Evolutionary conservation across 2,888 invertebrate genomes (phyloP).

Genomic region (Epistrophella euchroma): DNA sequence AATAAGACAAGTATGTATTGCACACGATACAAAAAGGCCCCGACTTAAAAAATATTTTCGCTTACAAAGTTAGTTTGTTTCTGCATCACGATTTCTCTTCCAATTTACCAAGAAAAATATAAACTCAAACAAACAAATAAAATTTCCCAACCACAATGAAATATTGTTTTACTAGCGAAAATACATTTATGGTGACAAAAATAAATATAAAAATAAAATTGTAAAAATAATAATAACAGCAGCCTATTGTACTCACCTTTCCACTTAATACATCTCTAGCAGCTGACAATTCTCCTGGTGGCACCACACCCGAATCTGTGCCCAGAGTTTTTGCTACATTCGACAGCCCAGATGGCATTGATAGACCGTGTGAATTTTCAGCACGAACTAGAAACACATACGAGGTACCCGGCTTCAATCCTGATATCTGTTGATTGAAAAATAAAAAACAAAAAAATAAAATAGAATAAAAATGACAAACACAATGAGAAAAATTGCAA

Average conservation of each 20-base stretch:
- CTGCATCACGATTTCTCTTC: conserved; percentile 65
- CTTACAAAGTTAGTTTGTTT: conserved; percentile 19
- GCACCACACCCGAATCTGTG: conserved; percentile 82
- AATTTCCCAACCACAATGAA: conserved; percentile 63
- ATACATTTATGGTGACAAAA: conserved; percentile 4
- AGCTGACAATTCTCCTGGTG: conserved; percentile 83
- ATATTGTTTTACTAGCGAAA: conserved; percentile 41
- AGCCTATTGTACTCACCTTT: conserved; percentile 80
- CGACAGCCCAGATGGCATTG: conserved; percentile 91
- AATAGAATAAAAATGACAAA: conserved; percentile 10
- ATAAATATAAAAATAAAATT: neutral
- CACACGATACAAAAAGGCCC: conserved; percentile 29
- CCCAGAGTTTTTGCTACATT: conserved; percentile 88
- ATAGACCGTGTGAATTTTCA: conserved; percentile 93
- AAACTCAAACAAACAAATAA: conserved; percentile 49
- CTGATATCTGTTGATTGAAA: conserved; percentile 84
- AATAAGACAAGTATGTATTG: conserved; percentile 27
- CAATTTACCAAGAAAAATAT: conserved; percentile 62
- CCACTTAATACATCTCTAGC: conserved; percentile 83
- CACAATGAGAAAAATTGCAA: conserved; percentile 41
- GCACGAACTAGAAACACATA: conserved; percentile 94
- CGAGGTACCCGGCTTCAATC: conserved; percentile 90
- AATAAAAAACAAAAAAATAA: conserved; percentile 37
- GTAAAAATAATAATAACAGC: conserved; percentile 7
- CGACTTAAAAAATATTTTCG: conserved; percentile 35